phyloP scores from a whole-genome alignment of 2,113 vertebrate genomes.

The Heptranchias perlo region DNA sequence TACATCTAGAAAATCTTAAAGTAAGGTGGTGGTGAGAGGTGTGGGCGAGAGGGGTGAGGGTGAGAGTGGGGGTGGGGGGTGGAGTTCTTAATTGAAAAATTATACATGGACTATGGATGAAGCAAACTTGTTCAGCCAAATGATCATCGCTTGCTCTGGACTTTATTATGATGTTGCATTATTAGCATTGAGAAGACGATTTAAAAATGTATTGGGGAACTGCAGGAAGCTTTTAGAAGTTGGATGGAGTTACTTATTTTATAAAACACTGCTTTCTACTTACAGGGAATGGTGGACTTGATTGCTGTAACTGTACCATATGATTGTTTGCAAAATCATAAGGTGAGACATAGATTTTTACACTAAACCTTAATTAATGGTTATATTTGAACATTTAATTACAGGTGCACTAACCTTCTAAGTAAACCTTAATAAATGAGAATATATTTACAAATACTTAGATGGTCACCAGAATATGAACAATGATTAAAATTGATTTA shows the following conservation, averaged over 20 bases:
- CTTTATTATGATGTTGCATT: not conserved
- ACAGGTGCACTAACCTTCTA: not conserved
- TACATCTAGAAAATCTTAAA: too few species aligned
- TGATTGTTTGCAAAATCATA: not conserved
- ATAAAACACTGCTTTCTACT: not conserved
- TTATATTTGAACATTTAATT: not conserved
- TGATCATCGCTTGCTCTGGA: not conserved
- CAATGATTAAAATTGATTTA: not conserved
- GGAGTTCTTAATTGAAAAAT: too few species aligned
- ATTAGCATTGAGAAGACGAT: not conserved
- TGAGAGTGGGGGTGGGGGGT: too few species aligned
- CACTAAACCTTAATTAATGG: not conserved
- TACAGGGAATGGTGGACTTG: constrained; percentile 26
- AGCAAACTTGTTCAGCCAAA: not conserved
- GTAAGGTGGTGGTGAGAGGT: too few species aligned
- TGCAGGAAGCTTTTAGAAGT: not conserved
- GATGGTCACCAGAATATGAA: not conserved
- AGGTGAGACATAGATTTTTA: not conserved
- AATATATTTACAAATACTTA: not conserved
- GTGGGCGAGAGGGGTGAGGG: too few species aligned
- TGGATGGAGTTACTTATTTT: not conserved
- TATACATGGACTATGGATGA: not conserved
- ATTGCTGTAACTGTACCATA: not conserved
- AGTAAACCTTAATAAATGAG: not conserved
- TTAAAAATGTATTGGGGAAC: not conserved